Conservation (phyloP, 2,797 vertebrate species). For the Erethizon dorsatum region DNA sequence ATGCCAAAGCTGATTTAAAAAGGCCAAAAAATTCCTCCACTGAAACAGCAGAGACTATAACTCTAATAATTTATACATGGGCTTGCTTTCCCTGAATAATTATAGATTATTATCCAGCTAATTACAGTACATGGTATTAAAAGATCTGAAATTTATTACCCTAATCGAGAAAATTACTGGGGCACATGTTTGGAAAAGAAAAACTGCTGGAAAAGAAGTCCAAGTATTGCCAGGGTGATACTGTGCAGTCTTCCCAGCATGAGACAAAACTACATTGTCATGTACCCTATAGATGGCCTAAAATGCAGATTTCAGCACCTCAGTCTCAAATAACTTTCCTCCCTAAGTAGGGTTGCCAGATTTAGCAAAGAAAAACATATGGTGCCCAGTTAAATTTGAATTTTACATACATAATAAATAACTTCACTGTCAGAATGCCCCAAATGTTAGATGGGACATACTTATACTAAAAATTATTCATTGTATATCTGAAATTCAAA, state of each 20-base stretch:
- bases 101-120: constrained; percentile 85
- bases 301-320: constrained; percentile 45
- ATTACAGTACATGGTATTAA: constrained; percentile 85
- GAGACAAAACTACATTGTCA: neutral
- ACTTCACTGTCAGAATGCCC: constrained; percentile 20
- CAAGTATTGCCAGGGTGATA: neutral
- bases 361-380: constrained; percentile 57
- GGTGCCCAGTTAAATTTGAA: constrained; percentile 42
- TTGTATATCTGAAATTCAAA: constrained; percentile 60
- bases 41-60: constrained; percentile 69
- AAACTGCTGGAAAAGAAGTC: constrained; percentile 46
- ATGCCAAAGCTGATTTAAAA: neutral
- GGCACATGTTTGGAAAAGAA: constrained; percentile 81
- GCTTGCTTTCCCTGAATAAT: constrained; percentile 80
- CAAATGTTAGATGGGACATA: constrained; percentile 48
- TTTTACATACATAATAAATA: constrained; percentile 45
- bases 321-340: constrained; percentile 4
- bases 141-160: constrained; percentile 82
- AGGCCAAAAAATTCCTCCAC: constrained; percentile 70
- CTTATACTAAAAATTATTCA: constrained; percentile 54
- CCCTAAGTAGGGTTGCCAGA: neutral
- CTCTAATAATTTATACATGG: constrained; percentile 79
- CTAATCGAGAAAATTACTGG: constrained; percentile 84
- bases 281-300: neutral
- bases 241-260: neutral